phyloP scores from a whole-genome alignment of 2,888 invertebrate species.

The Drosophila phalerata region DNA sequence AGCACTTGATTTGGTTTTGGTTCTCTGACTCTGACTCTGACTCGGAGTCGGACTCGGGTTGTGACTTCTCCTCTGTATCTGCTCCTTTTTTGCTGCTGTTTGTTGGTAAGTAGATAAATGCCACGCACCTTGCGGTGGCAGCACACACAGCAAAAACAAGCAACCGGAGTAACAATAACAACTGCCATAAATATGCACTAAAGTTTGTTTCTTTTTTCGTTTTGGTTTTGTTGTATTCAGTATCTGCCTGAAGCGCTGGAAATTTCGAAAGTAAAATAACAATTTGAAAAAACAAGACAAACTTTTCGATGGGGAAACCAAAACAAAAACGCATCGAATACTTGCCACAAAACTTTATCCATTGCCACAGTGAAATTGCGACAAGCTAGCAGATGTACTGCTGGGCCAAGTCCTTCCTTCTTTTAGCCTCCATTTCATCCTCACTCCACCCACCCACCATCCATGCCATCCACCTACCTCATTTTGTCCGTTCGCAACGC shows the following conservation, averaged over 20 bases:
- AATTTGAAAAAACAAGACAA: conserved; percentile 74
- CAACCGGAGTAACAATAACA: conserved; percentile 43
- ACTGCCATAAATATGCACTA: conserved; percentile 71
- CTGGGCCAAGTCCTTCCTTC: conserved; percentile 28
- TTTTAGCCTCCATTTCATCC: neutral
- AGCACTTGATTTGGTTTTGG: conserved; percentile 19
- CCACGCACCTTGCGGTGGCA: conserved; percentile 48
- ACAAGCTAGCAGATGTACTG: conserved; percentile 62
- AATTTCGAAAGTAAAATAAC: conserved; percentile 74
- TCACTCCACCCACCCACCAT: neutral
- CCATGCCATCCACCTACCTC: conserved; percentile 19
- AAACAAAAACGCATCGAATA: conserved; percentile 54
- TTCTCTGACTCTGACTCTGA: neutral
- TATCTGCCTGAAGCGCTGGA: conserved; percentile 68
- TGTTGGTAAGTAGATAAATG: conserved; percentile 57
- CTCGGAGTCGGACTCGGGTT: neutral
- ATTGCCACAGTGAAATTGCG: conserved; percentile 60
- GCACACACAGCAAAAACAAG: conserved; percentile 1
- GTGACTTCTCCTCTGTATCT: conserved; percentile 5
- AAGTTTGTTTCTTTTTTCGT: conserved; percentile 53
- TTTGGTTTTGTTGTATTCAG: conserved; percentile 25
- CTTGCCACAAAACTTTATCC: conserved; percentile 70
- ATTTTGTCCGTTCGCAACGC: conserved; percentile 39
- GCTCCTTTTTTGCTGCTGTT: conserved; percentile 4
- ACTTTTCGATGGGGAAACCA: conserved; percentile 36